Base-by-base conservation (phyloP, 1,140 invertebrate genomes). In the Drosophila grimshawi region DNA sequence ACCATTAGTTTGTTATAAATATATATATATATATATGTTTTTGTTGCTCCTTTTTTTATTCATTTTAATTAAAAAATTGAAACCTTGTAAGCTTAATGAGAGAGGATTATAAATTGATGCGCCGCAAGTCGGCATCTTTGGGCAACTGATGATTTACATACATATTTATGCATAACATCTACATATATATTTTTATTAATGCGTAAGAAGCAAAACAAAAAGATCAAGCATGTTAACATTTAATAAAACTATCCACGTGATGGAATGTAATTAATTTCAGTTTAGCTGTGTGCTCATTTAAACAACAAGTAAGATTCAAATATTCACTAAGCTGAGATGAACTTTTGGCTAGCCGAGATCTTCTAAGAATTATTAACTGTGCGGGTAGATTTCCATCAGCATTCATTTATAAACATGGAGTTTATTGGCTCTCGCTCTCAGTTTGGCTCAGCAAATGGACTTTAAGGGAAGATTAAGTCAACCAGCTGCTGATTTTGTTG, bases 171-270 rank as follows among this genome's bases (percentile, higher is more conserved):
- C 32, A 45, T n/a, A 48, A 55, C 51, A 74, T 60, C 35, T 37
- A 70, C 41, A 65, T 73, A 46, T 79, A 74, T 81, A 55, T 78
- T 81, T 78, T 61, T 80, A 80, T 76, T 67, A 80, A 62, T 69
- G 73, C 80, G 60, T 71, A 88, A 82, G 67, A 76, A 63, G 74
- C 63, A 39, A 41, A 74, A 80, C 33, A 19, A 19, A 19, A 67
- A 45, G 53, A 69, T 52, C 32, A 83, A 61, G 46, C 43, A 59
- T 77, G 61, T 74, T 60, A 77, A 77, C 10, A 19, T 71, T 61
- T 41, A 80, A 78, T 75, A 85, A 86, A 81, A 41, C 29, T 66
- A 55, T 67, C 60, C 43, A 49, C 59, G n/a, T n/a, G 48, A 45
- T 57, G 57, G 8, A 27, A 74, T 61, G 43, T 27, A 55, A 49